Evolutionary conservation across 2,888 invertebrate species (phyloP).

Genomic region (Podabrus alpinus): DNA sequence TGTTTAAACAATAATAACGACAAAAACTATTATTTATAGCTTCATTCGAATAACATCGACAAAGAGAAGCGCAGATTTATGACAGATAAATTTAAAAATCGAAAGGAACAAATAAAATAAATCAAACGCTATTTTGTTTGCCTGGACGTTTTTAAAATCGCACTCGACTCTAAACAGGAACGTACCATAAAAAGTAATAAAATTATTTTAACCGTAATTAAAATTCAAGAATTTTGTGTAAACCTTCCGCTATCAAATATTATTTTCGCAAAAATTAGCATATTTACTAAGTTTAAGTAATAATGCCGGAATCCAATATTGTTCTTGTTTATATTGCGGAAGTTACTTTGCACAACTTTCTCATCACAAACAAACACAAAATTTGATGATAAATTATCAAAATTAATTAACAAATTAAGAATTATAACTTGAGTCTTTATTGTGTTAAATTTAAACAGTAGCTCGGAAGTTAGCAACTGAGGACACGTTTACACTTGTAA

Average conservation of each 20-base stretch:
- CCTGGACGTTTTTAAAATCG: neutral
- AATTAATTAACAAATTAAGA: neutral
- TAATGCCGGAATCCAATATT: neutral
- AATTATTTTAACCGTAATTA: neutral
- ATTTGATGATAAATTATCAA: neutral
- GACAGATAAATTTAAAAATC: neutral
- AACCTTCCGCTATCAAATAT: neutral
- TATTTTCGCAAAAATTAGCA: neutral
- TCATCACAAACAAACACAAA: neutral
- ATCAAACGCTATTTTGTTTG: neutral
- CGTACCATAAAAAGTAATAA: neutral
- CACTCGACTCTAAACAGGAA: neutral
- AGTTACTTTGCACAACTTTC: neutral
- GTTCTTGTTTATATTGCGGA: neutral
- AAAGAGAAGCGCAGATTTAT: neutral
- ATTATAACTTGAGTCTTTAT: neutral
- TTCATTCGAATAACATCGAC: neutral
- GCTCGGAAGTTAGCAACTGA: neutral
- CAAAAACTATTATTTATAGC: neutral
- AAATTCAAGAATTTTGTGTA: neutral
- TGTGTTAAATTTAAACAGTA: neutral
- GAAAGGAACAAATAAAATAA: neutral
- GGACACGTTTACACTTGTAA: neutral
- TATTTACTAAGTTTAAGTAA: neutral
- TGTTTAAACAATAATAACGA: neutral